Percentiles rank a stretch among this genome's conserved stretches.
These are phyloP conservation scores for Agapornis canus DNA, from an alignment of 2,797 vertebrate species.

Conservation along the genomic window DNA sequence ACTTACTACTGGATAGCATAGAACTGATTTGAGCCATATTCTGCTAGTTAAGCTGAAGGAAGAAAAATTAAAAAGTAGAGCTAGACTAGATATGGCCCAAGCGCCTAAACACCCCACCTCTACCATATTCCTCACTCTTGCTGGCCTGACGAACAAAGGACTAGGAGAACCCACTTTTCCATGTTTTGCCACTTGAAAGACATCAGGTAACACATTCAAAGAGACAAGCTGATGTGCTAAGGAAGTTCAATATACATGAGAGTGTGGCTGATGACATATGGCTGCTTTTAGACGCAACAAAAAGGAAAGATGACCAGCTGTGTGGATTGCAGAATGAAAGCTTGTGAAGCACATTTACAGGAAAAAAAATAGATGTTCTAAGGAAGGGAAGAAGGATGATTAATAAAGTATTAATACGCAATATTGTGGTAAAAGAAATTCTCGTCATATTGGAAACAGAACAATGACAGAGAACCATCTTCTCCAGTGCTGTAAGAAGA, in stretches of 20 bases:
- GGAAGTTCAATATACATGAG: conserved; percentile 63
- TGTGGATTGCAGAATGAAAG: conserved; percentile 52
- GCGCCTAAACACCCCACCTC: neutral
- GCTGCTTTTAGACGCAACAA: conserved; percentile 55
- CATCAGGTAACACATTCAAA: conserved; percentile 58
- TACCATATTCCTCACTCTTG: neutral
- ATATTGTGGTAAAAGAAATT: neutral
- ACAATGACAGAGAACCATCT: neutral
- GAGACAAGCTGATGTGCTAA: conserved; percentile 64
- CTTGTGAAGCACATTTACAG: conserved; percentile 21
- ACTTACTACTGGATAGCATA: neutral
- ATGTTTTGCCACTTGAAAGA: conserved; percentile 39
- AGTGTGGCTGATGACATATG: conserved; percentile 59
- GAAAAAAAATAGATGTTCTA: conserved; percentile 25
- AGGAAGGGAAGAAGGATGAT: conserved; percentile 31
- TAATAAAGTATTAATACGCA: conserved; percentile 56
- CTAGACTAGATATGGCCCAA: neutral
- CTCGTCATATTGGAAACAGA: neutral
- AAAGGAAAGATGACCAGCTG: conserved; percentile 61
- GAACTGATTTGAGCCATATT: neutral
- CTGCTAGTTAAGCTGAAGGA: neutral
- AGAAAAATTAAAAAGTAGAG: neutral
- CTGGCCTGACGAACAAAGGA: neutral
- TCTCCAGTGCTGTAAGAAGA: neutral
- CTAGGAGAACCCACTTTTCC: neutral